Base-by-base conservation (phyloP, 2,888 invertebrate genomes). In the Suillia variegata region DNA sequence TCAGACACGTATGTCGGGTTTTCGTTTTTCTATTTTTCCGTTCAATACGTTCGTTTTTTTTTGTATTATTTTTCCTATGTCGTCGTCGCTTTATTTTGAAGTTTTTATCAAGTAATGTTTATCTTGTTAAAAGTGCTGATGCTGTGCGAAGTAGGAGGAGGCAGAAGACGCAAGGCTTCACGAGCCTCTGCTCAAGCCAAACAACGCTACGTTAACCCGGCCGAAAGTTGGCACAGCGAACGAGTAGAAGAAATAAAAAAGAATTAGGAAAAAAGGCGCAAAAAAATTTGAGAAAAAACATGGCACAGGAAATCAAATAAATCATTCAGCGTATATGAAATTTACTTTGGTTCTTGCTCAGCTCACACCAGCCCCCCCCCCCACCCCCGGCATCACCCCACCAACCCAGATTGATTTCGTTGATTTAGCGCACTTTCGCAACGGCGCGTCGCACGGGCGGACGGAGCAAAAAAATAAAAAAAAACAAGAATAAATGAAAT, bases 101-200 rank as follows among this genome's bases (percentile, higher is more conserved):
- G 17, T 33, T 51, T 59, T 63, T 60, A 54, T 51, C 64, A 56
- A 58, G 54, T 42, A 58, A 64, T 56, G 59, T 64, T 64, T 64
- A 62, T 64, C 59, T 62, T 59, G 60, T 49, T 56, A 62, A 64
- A 62, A 64, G 38, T 62, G 64, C 62, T 62, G 62, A 63, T 59
- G 61, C 53, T 53, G 61, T 50, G 38, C 18, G 13, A 51, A 20
- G 18, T 20, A 20, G 15, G 17, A 31, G 49, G 24, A 13, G 33
- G 33, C 21, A 20, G 10, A 13, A 61, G 33, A 48, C 13, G 21
- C 52, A n/a, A n/a, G n/a, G n/a, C n/a, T n/a, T 51, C 45, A 50
- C 24, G 17, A 20, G 22, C 22, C 6, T 21, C 48, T 45, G 13
- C 17, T 45, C 22, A 45, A n/a, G n/a, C n/a, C n/a, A n/a, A n/a